phyloP scores from a whole-genome alignment of 2,113 vertebrate species.

The Stigmatopora argus region DNA sequence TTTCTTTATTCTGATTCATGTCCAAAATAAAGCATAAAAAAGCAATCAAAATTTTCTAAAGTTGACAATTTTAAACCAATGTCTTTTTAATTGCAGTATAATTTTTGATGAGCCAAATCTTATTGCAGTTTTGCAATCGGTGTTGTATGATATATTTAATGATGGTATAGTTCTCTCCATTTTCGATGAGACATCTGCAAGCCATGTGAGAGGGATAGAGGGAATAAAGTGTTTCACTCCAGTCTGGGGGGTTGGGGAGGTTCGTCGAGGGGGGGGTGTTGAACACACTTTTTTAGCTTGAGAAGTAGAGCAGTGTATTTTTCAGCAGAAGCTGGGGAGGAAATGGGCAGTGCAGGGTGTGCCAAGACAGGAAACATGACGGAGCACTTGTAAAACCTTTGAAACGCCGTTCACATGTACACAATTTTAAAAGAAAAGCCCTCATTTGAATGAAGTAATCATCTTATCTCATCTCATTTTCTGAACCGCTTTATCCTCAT shows the following conservation, averaged over 20 bases:
- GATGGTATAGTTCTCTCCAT: background rate
- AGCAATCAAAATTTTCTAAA: background rate
- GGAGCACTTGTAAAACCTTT: constrained; percentile 23
- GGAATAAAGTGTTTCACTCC: background rate
- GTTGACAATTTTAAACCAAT: background rate
- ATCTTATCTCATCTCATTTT: too few relatives aligned
- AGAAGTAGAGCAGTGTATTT: constrained; percentile 39
- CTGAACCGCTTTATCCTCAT: too few relatives aligned
- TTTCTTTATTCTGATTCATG: too few relatives aligned
- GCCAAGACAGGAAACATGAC: constrained; percentile 64
- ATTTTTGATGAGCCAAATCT: background rate
- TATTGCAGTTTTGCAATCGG: background rate
- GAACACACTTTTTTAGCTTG: constrained; percentile 8
- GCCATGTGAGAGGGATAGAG: background rate
- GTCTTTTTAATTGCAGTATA: background rate
- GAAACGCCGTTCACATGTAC: background rate
- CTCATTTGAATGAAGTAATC: too few relatives aligned
- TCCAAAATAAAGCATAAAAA: too few relatives aligned
- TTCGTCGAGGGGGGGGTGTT: background rate
- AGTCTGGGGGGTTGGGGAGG: background rate
- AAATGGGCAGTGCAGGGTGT: constrained; percentile 66
- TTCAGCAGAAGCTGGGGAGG: constrained; percentile 53
- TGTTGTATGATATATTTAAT: background rate
- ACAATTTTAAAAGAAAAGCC: too few relatives aligned
- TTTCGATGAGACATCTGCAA: background rate